Evolutionary conservation across 2,797 vertebrate species (phyloP), one percentile per base, ranked within the genome.

Genomic region (Rhabdophis nuchalis): DNA sequence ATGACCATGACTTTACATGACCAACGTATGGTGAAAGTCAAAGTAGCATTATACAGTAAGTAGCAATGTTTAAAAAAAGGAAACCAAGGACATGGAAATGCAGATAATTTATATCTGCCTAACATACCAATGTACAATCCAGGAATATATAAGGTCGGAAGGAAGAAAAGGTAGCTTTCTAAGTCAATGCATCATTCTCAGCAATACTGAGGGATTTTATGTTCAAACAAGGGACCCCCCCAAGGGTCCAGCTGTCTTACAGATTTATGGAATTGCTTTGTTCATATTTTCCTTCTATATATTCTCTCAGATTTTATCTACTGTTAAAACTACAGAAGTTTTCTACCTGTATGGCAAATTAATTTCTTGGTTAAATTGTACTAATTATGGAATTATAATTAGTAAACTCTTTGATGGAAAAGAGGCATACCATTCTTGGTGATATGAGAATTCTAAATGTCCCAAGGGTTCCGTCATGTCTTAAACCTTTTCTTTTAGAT

Each of bases 31-130:
- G 0, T 89, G 92, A 92, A 94, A 95, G 54, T 93, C 92, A 41
- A 92, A 90, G 90, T 9, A 93, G 91, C 0, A 0, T 86, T 91
- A 3, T 90, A 56, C 94, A 94, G 96, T 95, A 94, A 94, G 92
- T 86, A 92, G 85, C 60, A 92, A 91, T 18, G 87, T 82, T 82
- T 72, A 46, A n/a, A 91, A 61, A 95, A 93, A 46, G 58, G 56
- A 87, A 92, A 89, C 0, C 58, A 8, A 85, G 90, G 91, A 56
- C 82, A 85, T 9, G 54, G 89, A 89, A 94, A 53, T 91, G 0
- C 3, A 90, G 60, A 85, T 85, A 85, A 20, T 90, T 90, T 90
- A 29, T 72, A 41, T 54, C 52, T 61, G 25, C 27, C 41, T 88
- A 88, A 61, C 25, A 60, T 89, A 13, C 20, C 72, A 77, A 41